A percentile compares a stretch with the other conserved stretches of the same genome.
phyloP scores from a whole-genome alignment of 2,113 vertebrate genomes.

The Ancistrus triradiatus region DNA sequence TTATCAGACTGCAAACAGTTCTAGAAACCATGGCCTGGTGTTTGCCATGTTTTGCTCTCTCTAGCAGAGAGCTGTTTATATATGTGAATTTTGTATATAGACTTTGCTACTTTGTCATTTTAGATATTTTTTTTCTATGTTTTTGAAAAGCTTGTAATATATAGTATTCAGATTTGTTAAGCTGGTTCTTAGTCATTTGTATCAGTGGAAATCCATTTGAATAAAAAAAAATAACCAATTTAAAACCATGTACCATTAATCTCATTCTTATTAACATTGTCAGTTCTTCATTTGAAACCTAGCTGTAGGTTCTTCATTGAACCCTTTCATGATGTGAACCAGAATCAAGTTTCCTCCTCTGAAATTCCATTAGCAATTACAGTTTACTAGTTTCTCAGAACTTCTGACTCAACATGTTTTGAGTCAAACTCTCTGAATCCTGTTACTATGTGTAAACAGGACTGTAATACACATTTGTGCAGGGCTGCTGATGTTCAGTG shows the following conservation, averaged over 20 bases:
- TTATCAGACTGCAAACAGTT: constrained; percentile 62
- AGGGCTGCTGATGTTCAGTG: too few species aligned
- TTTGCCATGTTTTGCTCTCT: constrained; percentile 63
- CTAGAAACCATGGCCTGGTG: constrained; percentile 78
- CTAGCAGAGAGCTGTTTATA: constrained; percentile 67
- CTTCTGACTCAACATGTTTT: too few species aligned
- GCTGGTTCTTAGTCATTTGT: constrained; percentile 96
- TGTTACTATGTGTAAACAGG: too few species aligned
- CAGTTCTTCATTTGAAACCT: background rate
- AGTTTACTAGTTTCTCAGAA: too few species aligned
- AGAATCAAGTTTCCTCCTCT: too few species aligned
- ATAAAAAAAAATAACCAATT: constrained; percentile 53
- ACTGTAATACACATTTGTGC: too few species aligned
- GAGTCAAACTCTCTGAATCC: too few species aligned
- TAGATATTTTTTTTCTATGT: constrained; percentile 68
- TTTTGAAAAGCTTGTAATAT: constrained; percentile 88
- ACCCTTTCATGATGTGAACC: too few species aligned
- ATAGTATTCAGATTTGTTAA: constrained; percentile 86
- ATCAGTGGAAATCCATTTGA: constrained; percentile 75
- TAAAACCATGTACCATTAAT: constrained; percentile 12
- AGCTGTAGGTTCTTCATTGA: too few species aligned
- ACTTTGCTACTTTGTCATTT: constrained; percentile 72
- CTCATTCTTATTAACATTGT: background rate
- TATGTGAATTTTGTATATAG: constrained; percentile 88
- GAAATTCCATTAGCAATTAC: too few species aligned